Conservation (phyloP, 2,888 invertebrate species). For the Aradus depressus region DNA sequence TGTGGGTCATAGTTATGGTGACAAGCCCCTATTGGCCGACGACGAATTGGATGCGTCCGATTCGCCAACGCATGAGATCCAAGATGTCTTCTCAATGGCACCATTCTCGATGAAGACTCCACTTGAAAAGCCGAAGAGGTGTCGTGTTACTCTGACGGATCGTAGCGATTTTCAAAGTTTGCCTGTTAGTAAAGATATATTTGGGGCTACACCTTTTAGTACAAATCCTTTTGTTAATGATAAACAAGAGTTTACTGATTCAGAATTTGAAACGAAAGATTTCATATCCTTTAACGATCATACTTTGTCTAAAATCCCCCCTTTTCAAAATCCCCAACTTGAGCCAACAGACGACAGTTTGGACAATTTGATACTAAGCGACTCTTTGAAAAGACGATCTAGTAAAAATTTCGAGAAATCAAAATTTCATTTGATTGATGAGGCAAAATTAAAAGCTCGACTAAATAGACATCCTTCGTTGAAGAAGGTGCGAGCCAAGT, state of each 20-base stretch:
- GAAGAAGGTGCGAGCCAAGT: conserved; percentile 32
- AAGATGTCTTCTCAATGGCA: conserved; percentile 58
- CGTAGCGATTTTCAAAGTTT: conserved; percentile 38
- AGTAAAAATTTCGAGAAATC: conserved; percentile 16
- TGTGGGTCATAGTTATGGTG: conserved; percentile 64
- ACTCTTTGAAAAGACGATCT: background rate
- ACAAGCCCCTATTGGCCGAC: conserved; percentile 60
- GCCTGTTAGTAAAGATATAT: conserved; percentile 34
- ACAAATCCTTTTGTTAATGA: conserved; percentile 25
- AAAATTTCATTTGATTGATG: conserved; percentile 39
- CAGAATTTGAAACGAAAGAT: conserved; percentile 25
- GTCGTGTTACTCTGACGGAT: conserved; percentile 10
- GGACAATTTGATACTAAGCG: conserved; percentile 10
- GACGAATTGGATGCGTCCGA: conserved; percentile 59
- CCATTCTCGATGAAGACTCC: conserved; percentile 43
- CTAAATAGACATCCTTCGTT: conserved; percentile 13
- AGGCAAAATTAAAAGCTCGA: conserved; percentile 27
- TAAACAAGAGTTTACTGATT: conserved; percentile 25
- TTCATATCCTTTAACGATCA: conserved; percentile 20
- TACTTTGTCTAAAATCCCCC: background rate
- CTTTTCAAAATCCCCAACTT: conserved; percentile 5
- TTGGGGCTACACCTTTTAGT: conserved; percentile 30
- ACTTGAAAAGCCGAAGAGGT: conserved; percentile 18
- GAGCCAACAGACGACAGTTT: conserved; percentile 2
- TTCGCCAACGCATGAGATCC: conserved; percentile 30